Base-by-base conservation (phyloP, 2,888 invertebrate genomes). In the Gisinianus flammeolus region DNA sequence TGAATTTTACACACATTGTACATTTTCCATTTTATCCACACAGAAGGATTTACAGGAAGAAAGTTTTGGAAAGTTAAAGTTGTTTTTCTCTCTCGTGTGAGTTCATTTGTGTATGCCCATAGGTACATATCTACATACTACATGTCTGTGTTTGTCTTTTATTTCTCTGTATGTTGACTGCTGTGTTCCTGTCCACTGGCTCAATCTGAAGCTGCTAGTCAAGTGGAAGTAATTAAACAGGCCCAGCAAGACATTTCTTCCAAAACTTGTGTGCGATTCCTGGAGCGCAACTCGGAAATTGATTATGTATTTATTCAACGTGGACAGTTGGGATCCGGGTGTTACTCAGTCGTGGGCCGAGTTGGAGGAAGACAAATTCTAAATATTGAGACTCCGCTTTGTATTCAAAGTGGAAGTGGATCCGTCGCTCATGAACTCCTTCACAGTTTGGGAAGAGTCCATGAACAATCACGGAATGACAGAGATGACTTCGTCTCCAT, bases 291-390 rank as follows among this genome's bases (percentile, higher is more conserved):
- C 31, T 76, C 31, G 10, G 70, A 81, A n/a, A 24, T 22, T 28
- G 74, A 81, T 62, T 80, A 70, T 16, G 81, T 81, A 22, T 79
- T 75, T 24, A 70, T 81, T 62, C 52, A 77, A 35, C 54, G 77
- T 6, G 81, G 81, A 28, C 76, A 22, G 0, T 24, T 67, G 31
- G 73, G 74, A 22, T 74, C 80, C 8, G 81, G 81, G 16, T 81
- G 81, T 44, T 81, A 80, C 79, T 80, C 79, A 16, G 79, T 78
- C 54, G 80, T 80, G 8, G 80, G 80, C 4, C 5, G 35, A 35
- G 35, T 35, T 12, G 35, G 35, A 35, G 62, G 62, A 24, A 3
- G 22, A 62, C 62, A 62, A 62, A 62, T 10, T 2, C 8, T 62
- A 10, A 62, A 62, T 62, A 2, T 62, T 2, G 62, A 62, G 12